Evolutionary conservation across 2,113 vertebrate genomes (phyloP).

Genomic region (Oryctolagus cuniculus): DNA sequence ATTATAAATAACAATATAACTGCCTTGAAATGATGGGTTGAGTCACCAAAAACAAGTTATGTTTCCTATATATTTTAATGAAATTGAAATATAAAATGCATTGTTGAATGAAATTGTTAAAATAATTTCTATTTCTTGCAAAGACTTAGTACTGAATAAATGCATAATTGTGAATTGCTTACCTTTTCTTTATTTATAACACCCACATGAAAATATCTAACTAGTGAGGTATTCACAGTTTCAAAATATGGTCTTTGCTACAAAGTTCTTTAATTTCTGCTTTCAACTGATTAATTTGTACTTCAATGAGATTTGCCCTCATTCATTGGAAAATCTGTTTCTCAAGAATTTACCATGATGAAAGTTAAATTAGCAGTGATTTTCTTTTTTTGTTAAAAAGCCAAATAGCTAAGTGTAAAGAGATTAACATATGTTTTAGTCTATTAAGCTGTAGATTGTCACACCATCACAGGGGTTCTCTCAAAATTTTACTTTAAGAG

Average conservation of each 20-base stretch:
- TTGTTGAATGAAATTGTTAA: constrained; percentile 44
- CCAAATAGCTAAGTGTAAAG: neutral
- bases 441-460: neutral
- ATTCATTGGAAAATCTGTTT: constrained; percentile 9
- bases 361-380: constrained; percentile 51
- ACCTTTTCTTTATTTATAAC: neutral
- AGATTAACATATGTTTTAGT: neutral
- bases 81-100: constrained; percentile 30
- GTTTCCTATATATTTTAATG: constrained; percentile 28
- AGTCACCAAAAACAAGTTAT: constrained; percentile 50
- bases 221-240: neutral
- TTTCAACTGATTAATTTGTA: neutral
- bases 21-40: neutral
- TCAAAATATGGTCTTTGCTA: neutral
- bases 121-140: constrained; percentile 55
- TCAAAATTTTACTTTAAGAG: constrained; percentile 44
- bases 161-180: neutral
- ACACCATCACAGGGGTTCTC: neutral
- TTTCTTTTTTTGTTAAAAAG: neutral
- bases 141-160: neutral
- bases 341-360: neutral
- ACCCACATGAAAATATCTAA: neutral
- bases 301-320: neutral
- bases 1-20: constrained; percentile 14
- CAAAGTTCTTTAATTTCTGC: neutral